phyloP scores from a whole-genome alignment of 2,113 vertebrate genomes.

The Mobula hypostoma region DNA sequence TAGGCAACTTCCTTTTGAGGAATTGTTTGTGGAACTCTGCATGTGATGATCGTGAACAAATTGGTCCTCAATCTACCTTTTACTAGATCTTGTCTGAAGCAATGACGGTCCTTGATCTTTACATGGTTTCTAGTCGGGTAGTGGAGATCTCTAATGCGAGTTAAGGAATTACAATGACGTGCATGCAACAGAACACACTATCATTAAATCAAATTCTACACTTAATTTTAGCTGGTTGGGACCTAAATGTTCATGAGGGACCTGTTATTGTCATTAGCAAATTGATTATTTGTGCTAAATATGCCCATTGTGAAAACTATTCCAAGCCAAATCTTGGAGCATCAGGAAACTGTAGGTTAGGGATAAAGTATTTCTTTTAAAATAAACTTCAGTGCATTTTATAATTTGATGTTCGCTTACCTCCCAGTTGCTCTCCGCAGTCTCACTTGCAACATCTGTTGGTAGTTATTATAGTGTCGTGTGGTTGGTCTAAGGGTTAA shows the following conservation, averaged over 20 bases:
- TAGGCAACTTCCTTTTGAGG: background rate
- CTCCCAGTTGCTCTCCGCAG: background rate
- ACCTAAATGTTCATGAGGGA: too few species aligned
- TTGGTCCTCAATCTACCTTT: background rate
- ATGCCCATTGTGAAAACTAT: background rate
- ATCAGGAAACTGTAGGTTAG: background rate
- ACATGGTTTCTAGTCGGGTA: background rate
- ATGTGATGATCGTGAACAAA: background rate
- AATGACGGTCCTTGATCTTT: background rate
- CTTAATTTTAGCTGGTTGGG: background rate
- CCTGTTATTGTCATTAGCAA: background rate
- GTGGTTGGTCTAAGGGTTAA: background rate
- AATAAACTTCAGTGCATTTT: background rate
- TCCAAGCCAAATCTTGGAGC: background rate
- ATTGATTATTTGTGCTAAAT: background rate
- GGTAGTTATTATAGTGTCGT: background rate
- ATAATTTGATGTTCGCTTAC: background rate
- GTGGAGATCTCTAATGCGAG: background rate
- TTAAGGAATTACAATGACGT: background rate
- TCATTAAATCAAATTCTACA: background rate
- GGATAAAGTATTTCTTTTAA: too few species aligned
- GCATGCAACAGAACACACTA: background rate
- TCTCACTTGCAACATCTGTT: background rate
- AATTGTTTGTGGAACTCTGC: background rate
- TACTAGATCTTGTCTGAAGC: background rate